Evolutionary conservation across 2,113 vertebrate species (phyloP).

Genomic region (Scatophagus argus): DNA sequence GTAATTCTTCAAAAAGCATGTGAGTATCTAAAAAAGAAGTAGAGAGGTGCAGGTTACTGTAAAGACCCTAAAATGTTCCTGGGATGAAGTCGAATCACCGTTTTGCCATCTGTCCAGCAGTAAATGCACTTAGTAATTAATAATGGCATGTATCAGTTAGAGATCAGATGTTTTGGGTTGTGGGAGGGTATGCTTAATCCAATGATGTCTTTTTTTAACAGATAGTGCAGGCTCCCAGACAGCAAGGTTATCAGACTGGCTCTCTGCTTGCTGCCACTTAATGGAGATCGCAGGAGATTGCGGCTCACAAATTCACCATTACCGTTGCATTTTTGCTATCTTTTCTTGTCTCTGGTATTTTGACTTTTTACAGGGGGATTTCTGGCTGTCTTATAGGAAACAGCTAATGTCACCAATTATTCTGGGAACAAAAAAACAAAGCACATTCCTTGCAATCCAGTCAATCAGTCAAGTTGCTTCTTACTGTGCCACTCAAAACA

Average conservation of each 20-base stretch:
- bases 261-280: conserved; percentile 78
- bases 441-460: conserved; percentile 19
- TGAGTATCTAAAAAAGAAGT: not conserved
- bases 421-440: conserved; percentile 58
- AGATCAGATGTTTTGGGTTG: conserved; percentile 86
- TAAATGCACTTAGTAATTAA: conserved; percentile 92
- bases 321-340: conserved; percentile 56
- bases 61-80: conserved; percentile 42
- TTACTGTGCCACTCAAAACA: conserved; percentile 32
- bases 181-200: conserved; percentile 85
- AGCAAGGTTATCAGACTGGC: conserved; percentile 87
- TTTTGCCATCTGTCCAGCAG: conserved; percentile 85
- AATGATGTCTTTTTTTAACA: conserved; percentile 83
- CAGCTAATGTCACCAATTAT: conserved; percentile 18
- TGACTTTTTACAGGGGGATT: conserved; percentile 46
- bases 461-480: conserved; percentile 47
- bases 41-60: conserved; percentile 39
- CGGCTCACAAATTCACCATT: conserved; percentile 66
- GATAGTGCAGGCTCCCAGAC: conserved; percentile 86
- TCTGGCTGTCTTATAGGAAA: conserved; percentile 56
- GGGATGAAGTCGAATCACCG: conserved; percentile 43
- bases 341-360: conserved; percentile 59
- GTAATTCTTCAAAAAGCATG: not conserved
- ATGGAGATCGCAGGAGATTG: conserved; percentile 75
- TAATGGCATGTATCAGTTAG: conserved; percentile 86